These are phyloP conservation scores for Dichetophora obliterata DNA, from an alignment of 2,888 invertebrate genomes.

Conservation along the genomic window DNA sequence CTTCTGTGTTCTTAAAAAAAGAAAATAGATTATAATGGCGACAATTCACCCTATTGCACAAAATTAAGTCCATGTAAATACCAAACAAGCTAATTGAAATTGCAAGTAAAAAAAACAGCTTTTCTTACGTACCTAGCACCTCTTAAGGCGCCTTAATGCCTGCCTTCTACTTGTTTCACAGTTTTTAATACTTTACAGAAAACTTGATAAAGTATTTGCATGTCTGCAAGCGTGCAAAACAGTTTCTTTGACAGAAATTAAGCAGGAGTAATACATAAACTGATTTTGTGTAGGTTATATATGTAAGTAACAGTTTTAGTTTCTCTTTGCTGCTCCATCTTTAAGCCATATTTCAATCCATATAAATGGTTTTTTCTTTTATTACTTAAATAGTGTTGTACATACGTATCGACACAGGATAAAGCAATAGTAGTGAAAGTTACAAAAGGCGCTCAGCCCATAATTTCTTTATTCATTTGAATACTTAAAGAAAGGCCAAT, in stretches of 20 bases:
- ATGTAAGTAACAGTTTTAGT: not conserved
- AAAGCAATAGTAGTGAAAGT: too few species aligned
- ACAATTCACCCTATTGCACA: not conserved
- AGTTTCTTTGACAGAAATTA: constrained; percentile 22
- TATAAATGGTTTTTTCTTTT: not conserved
- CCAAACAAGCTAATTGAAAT: constrained; percentile 20
- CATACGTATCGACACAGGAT: too few species aligned
- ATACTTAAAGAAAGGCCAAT: not conserved
- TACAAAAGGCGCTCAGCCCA: too few species aligned
- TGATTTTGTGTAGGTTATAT: not conserved
- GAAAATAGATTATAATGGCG: not conserved
- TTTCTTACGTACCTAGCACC: constrained; percentile 48
- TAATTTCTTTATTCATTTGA: too few species aligned
- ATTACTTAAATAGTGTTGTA: too few species aligned
- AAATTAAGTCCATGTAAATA: not conserved
- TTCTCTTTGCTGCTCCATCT: not conserved
- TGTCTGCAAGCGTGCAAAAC: constrained; percentile 52
- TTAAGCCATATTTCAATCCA: not conserved
- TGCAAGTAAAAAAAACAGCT: not conserved
- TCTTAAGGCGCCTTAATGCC: constrained; percentile 47
- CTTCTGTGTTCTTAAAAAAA: too few species aligned
- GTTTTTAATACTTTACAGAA: constrained; percentile 36
- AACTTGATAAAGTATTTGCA: constrained; percentile 63
- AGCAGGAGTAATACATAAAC: constrained; percentile 3
- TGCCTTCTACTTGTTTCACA: constrained; percentile 41